Evolutionary conservation across 2,113 vertebrate species (phyloP), one percentile per base, ranked within the genome.

Genomic region (Sander vitreus): DNA sequence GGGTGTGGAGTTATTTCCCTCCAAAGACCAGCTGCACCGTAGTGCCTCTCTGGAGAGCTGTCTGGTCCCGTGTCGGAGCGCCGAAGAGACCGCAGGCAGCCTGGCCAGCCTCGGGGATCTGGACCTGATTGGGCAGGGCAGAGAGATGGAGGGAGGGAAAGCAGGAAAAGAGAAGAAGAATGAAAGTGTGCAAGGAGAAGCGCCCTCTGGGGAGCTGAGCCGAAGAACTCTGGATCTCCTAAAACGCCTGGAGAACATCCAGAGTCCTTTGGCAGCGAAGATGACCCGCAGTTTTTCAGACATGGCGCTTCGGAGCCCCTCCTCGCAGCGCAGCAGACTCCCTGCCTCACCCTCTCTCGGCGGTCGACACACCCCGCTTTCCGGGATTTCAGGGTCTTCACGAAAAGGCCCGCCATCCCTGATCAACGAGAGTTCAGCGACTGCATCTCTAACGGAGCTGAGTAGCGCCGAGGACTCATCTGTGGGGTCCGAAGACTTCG

Each of bases 241-340:
- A 73, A 97, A 97, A 83, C 96, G 98, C 33, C 94, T 99, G 84
- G 98, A 99, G 89, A 97, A 99, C 88, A 98, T 99, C 76, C 97
- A 97, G 89, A 98, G 94, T 78, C 98, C 98, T 45, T 92, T 96
- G 21, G 94, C 91, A 10, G 95, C 95, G 62, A 96, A 97, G 87
- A 97, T 99, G 96, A 98, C 98, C n/a, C 96, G 96, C 51, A 99
- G 98, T 54, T 88, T 99, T 74, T 99, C 98, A 25, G 98, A 99
- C 85, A 96, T 98, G 91, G 97, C 96, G 2, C 96, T 99, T 15
- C 96, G 95, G 78, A 97, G 96, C 83, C 93, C 89, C 90, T 96
- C 96, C 62, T 95, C 95, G 14, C 96, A 60, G 60, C 77, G 21
- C 33, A 55, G 57, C 23, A 73, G 92, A 50, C 91, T 96, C 89